Base-by-base conservation (phyloP, 1,140 invertebrate genomes). In the Lepidurus couesii region DNA sequence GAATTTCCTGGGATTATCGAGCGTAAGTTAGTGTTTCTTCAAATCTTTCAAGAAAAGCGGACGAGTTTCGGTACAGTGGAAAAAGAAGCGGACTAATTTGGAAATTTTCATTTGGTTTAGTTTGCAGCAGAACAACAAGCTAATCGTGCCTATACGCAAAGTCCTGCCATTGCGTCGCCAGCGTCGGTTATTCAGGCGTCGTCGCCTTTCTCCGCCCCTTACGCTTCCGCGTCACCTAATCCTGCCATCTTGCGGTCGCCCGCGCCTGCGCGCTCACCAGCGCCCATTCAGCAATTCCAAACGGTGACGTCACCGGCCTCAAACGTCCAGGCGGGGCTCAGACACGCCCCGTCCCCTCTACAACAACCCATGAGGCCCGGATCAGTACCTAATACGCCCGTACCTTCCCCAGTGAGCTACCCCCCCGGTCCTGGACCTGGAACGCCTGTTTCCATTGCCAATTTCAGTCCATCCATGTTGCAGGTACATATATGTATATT, bases 1-100 rank as follows among this genome's bases (percentile, higher is more conserved):
- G 78, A 82, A 81, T 42, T 85, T 85, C 79, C 82, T 85, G 47
- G 84, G 83, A 77, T 81, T 81, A 65, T 65, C 78, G 81, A 80
- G 42, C 80, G 80, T 75, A 80, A 81, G 26, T 42, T 79, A 6
- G 65, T 79, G 45, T 74, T 75, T 81, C 3, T 4, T 3, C 26
- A 26, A 34, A 34, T 34, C 3, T 34, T 34, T 34, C 24, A 34
- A 34, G 34, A 34, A 34, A 34, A 4, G 34, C 0, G 4, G 34
- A 34, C 1, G 3, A 34, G 4, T 34, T 34, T 34, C 0, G 34
- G 3, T 26, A 26, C 1, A 1, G 26, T 2, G 34, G 34, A 34
- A 34, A 24, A 24, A 24, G 0, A 24, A 24, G 24, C 24, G 6
- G 13, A 65, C 0, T 65, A 13, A 65, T 65, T 65, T 21, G 0